Base-by-base conservation (phyloP, 2,888 invertebrate species). In the Eurytoma adleriae region DNA sequence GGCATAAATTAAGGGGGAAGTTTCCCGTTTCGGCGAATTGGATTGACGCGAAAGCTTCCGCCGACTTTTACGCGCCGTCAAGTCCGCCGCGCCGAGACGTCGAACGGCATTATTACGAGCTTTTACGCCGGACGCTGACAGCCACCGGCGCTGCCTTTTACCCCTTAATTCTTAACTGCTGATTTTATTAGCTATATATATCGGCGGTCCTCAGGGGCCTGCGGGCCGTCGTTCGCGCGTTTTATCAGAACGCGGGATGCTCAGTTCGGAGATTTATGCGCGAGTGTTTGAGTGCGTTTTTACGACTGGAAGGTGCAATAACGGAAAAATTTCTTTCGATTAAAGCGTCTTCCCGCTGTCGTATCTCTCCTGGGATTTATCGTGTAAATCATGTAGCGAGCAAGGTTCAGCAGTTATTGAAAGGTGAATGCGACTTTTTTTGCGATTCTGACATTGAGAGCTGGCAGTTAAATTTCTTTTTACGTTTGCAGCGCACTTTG, bases 111-210 rank as follows among this genome's bases (percentile, higher is more conserved):
- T 40, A 40, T 40, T 40, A 40, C 7, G 40, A 40, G 40, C 40
- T 40, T 40, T 40, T 40, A 40, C 40, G 4, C 5, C 40, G 40
- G 4, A 40, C 40, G 40, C 7, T 40, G 40, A 40, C 40, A 40
- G 40, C 5, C 5, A 5, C 7, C 40, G 40, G 4, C 61, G 24
- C 61, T 20, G 27, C 50, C 12, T 14, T 24, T 20, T 14, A 20
- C 12, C 10, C 59, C 59, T 27, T 27, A 27, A 13, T 20, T 61
- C 20, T 4, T 3, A 54, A 27, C 7, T 20, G 30, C 14, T 56
- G 54, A 68, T 16, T 68, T 67, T 75, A 75, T 75, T 75, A 57
- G 54, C 27, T 30, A 30, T 62, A 62, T 62, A 70, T 59, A 30
- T 18, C 18, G 12, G 50, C n/a, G 52, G 27, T 3, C 0, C 52